phyloP scores from a whole-genome alignment of 2,888 invertebrate species.

The Tanypteryx hageni region DNA sequence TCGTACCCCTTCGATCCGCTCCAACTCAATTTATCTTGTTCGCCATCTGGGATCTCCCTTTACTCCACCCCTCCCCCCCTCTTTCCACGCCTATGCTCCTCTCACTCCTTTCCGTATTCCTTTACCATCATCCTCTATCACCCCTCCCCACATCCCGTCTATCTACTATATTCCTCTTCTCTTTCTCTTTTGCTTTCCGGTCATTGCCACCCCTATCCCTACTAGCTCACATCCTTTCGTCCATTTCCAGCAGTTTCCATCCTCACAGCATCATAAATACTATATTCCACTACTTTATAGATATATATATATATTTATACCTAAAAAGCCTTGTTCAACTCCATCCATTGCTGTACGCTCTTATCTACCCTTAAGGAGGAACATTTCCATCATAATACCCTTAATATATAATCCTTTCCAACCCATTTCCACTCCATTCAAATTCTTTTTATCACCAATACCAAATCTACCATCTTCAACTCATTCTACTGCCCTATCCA shows the following conservation, averaged over 20 bases:
- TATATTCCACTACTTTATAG: neutral
- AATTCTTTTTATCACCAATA: too few relatives aligned
- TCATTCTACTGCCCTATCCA: too few relatives aligned
- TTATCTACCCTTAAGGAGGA: neutral
- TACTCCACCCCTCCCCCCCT: neutral
- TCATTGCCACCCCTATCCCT: neutral
- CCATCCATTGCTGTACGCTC: neutral
- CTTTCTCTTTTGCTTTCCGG: neutral
- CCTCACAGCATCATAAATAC: neutral
- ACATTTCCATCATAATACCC: neutral
- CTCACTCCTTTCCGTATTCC: neutral
- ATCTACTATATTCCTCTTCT: constrained; percentile 16
- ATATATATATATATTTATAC: too few relatives aligned
- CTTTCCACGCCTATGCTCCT: neutral
- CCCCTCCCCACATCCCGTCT: neutral
- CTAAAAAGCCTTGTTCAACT: neutral
- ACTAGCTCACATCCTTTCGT: neutral
- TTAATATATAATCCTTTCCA: too few relatives aligned
- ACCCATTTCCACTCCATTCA: too few relatives aligned
- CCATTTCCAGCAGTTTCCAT: neutral
- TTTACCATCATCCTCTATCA: neutral
- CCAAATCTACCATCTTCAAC: too few relatives aligned
- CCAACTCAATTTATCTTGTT: constrained; percentile 64
- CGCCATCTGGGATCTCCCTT: constrained; percentile 60
- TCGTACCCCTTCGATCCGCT: constrained; percentile 61